phyloP scores from a whole-genome alignment of 2,797 vertebrate genomes.

The Rhinoraja longicauda region DNA sequence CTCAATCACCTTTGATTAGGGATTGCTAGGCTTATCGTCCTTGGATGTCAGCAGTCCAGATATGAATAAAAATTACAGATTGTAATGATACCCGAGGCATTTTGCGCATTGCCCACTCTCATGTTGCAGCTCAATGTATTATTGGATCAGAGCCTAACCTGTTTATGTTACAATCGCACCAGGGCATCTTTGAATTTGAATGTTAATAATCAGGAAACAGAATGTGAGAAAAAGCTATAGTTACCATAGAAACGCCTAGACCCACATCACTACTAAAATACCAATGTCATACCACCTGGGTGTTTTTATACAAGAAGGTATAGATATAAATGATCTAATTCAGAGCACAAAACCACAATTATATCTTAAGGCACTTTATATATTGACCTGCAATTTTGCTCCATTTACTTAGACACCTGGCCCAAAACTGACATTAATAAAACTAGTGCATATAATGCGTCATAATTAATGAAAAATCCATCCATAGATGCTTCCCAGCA shows the following conservation, averaged over 20 bases:
- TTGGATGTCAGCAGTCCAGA: no score
- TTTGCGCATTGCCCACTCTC: background rate
- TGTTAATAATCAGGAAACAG: constrained; percentile 15
- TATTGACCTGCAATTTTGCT: background rate
- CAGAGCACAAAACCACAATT: background rate
- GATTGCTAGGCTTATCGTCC: no score
- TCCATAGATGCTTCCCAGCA: no score
- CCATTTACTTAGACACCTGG: background rate
- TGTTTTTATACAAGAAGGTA: background rate
- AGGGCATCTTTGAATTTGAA: background rate
- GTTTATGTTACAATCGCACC: background rate
- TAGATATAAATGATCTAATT: background rate
- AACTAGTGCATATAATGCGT: no score
- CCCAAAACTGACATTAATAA: no score
- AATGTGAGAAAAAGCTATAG: background rate
- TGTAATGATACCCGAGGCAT: background rate
- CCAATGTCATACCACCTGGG: background rate
- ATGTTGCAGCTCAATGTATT: background rate
- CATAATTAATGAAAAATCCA: no score
- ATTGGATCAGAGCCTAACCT: background rate
- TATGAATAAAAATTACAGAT: no score
- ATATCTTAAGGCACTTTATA: background rate
- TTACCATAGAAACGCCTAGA: background rate
- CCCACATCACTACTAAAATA: background rate
- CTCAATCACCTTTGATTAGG: background rate